Conservation (phyloP, 2,888 invertebrate genomes). For the Morpho achilles region DNA sequence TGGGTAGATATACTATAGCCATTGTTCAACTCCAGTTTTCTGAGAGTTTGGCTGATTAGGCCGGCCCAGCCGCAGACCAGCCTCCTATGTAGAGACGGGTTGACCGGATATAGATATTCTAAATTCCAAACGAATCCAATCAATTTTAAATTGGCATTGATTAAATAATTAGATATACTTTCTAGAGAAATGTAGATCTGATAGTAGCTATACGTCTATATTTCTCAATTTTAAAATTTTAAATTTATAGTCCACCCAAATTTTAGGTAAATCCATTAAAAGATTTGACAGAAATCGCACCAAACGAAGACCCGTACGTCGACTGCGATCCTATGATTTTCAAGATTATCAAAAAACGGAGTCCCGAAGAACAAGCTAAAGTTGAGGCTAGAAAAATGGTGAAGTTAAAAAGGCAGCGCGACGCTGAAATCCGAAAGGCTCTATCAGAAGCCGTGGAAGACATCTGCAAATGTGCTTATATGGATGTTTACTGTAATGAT, state of each 20-base stretch:
- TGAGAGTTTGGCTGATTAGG: too few species aligned
- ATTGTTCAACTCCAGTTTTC: too few species aligned
- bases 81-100: too few species aligned
- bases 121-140: too few species aligned
- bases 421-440: conserved; percentile 70
- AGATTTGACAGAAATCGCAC: conserved; percentile 75
- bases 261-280: conserved; percentile 81
- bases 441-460: conserved; percentile 67
- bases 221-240: too few species aligned
- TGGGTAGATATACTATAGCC: too few species aligned
- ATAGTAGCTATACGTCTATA: too few species aligned
- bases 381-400: conserved; percentile 75
- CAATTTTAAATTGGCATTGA: too few species aligned
- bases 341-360: conserved; percentile 81
- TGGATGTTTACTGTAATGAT: conserved; percentile 73
- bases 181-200: too few species aligned
- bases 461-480: conserved; percentile 73
- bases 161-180: too few species aligned
- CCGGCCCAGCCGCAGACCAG: too few species aligned
- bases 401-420: conserved; percentile 75
- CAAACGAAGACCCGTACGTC: conserved; percentile 83
- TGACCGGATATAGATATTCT: too few species aligned
- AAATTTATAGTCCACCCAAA: neutral
- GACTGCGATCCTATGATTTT: conserved; percentile 84
- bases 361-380: conserved; percentile 74